Evolutionary conservation across 1,140 invertebrate species (phyloP), one percentile per base, ranked within the genome.

Genomic region (Littorina saxatilis): DNA sequence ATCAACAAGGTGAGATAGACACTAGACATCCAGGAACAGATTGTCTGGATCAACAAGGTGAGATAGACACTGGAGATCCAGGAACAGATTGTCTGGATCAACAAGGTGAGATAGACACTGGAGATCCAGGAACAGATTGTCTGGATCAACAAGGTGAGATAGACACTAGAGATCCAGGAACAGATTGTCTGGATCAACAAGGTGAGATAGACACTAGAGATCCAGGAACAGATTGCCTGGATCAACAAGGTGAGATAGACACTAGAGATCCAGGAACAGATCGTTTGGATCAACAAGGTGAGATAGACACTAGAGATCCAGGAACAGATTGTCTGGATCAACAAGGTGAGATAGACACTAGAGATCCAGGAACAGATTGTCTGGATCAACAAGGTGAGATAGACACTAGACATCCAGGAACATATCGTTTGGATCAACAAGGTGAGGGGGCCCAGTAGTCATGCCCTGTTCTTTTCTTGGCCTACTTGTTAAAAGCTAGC

Each of bases 171-270:
- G 74, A 95, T 96, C 83, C 94, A 96, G 84, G 94, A 95, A 83
- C 93, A 84, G 75, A 95, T 96, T 35, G 88, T 93, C 5, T 98
- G 96, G 96, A 97, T 98, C 58, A 98, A 98, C 92, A 95, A 91
- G 85, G 92, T 91, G 7, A 7, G 39, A n/a, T n/a, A n/a, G n/a
- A n/a, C n/a, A n/a, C n/a, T n/a, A n/a, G 94, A 95, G 74, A 95
- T 96, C 83, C 94, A 96, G 84, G 94, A 95, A 83, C 93, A 84
- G 75, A 95, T 96, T 35, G 88, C 93, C 5, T 98, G 96, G 96
- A 97, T 98, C 58, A 98, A 98, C 92, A 95, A 91, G 85, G 92
- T 91, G 7, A 7, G 39, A n/a, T n/a, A n/a, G n/a, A n/a, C n/a
- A n/a, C n/a, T n/a, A n/a, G 94, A 95, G 74, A 95, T 96, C 83